A percentile compares a stretch with the other conserved stretches of the same genome.
phyloP scores from a whole-genome alignment of 2,797 vertebrate species.

The Etheostoma perlongum region DNA sequence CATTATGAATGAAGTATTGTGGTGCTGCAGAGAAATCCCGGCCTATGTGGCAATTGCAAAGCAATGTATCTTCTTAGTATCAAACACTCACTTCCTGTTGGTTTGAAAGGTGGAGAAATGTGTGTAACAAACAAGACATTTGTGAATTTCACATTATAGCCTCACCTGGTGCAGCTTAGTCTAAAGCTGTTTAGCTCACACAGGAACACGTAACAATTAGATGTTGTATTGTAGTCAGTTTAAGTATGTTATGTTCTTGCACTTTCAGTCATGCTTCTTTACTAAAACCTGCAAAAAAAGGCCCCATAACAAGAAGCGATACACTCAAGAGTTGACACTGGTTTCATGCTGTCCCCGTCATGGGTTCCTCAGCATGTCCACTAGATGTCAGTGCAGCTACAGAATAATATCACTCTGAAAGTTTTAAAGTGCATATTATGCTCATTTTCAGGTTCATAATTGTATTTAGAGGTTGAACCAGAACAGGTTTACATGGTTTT shows the following conservation, averaged over 20 bases:
- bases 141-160: not conserved
- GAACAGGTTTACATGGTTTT: too few relatives aligned
- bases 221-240: not conserved
- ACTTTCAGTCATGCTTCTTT: not conserved
- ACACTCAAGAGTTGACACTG: rapidly evolving
- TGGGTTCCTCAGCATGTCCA: conserved; percentile 40
- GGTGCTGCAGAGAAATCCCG: too few relatives aligned
- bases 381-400: conserved; percentile 49
- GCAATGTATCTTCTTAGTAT: not conserved
- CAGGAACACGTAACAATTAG: too few relatives aligned
- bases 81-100: too few relatives aligned
- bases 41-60: too few relatives aligned
- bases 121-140: not conserved
- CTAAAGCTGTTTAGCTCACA: not conserved
- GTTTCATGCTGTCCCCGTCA: not conserved
- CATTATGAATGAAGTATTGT: too few relatives aligned
- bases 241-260: not conserved
- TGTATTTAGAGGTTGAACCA: too few relatives aligned
- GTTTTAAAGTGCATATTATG: not conserved
- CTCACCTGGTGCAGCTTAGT: not conserved
- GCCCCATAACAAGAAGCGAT: not conserved
- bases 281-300: not conserved
- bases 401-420: not conserved
- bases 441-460: too few relatives aligned
- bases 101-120: too few relatives aligned